Evolutionary conservation across 2,797 vertebrate genomes (phyloP).

Genomic region (Eulemur coronatus): DNA sequence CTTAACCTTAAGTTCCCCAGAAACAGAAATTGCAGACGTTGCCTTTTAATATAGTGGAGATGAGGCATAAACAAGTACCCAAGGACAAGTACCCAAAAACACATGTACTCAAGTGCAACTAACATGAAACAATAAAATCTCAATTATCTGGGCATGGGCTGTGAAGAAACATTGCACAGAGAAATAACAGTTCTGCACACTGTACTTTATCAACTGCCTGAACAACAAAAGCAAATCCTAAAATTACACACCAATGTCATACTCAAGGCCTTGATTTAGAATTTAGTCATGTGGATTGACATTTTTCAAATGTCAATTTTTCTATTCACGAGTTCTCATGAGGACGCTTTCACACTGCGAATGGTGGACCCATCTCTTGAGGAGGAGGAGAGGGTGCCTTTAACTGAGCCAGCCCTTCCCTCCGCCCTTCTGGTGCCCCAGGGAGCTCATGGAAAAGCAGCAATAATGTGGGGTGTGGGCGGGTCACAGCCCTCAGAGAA

Average conservation of each 20-base stretch:
- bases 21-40: neutral
- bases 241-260: neutral
- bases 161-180: neutral
- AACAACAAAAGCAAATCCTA: neutral
- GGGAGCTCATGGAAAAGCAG: neutral
- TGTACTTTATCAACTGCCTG: neutral
- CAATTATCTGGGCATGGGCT: neutral
- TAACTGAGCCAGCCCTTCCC: neutral
- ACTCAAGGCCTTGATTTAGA: neutral
- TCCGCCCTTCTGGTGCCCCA: neutral
- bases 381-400: fast-evolving
- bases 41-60: neutral
- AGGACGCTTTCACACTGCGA: neutral
- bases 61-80: neutral
- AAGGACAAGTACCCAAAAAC: neutral
- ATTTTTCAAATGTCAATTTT: neutral
- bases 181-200: neutral
- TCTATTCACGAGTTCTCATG: neutral
- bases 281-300: neutral
- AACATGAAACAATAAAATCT: neutral
- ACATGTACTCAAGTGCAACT: neutral
- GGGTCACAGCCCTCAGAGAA: neutral
- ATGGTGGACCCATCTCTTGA: neutral
- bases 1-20: neutral
- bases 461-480: neutral